Percentiles rank a stretch among this genome's conserved stretches.
phyloP scores from a whole-genome alignment of 1,140 invertebrate species.

The Phthorimaea operculella region DNA sequence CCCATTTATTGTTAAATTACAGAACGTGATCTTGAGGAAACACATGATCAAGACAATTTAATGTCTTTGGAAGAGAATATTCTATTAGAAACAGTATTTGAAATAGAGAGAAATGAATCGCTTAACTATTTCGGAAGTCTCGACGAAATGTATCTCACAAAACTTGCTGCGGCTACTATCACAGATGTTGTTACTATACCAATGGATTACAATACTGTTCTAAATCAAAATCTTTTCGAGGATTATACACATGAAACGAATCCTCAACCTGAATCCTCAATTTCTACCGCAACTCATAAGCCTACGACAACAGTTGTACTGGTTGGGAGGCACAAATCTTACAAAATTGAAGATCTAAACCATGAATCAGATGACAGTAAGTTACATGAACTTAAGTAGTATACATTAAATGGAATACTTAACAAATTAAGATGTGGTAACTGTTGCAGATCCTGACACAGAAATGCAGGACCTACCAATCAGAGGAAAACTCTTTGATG shows the following conservation, averaged over 20 bases:
- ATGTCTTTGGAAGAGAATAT: slow-evolving; percentile 35
- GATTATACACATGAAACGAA: too few relatives aligned
- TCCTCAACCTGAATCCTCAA: too few relatives aligned
- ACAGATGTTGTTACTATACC: too few relatives aligned
- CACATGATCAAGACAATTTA: slow-evolving; percentile 22
- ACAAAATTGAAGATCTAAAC: slow-evolving; percentile 42
- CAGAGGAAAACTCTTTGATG: slow-evolving; percentile 25
- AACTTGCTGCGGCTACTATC: slow-evolving; percentile 38
- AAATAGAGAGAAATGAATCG: slow-evolving; percentile 39
- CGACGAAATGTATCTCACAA: slow-evolving; percentile 48
- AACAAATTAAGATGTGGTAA: slow-evolving; percentile 5
- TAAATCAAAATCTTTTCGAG: too few relatives aligned
- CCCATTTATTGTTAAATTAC: slow-evolving; percentile 18
- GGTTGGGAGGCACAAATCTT: slow-evolving; percentile 28
- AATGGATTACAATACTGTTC: too few relatives aligned
- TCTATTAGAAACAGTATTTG: slow-evolving; percentile 37
- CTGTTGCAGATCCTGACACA: slow-evolving; percentile 42
- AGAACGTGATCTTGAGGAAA: slow-evolving; percentile 31
- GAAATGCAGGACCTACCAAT: slow-evolving; percentile 15
- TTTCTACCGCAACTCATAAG: too few relatives aligned
- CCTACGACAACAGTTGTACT: not conserved
- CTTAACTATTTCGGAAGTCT: slow-evolving; percentile 36
- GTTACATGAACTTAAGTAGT: not conserved
- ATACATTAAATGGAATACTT: not conserved
- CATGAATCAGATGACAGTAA: not conserved